phyloP scores from a whole-genome alignment of 2,888 invertebrate genomes.

The Trachelus iudaicus region DNA sequence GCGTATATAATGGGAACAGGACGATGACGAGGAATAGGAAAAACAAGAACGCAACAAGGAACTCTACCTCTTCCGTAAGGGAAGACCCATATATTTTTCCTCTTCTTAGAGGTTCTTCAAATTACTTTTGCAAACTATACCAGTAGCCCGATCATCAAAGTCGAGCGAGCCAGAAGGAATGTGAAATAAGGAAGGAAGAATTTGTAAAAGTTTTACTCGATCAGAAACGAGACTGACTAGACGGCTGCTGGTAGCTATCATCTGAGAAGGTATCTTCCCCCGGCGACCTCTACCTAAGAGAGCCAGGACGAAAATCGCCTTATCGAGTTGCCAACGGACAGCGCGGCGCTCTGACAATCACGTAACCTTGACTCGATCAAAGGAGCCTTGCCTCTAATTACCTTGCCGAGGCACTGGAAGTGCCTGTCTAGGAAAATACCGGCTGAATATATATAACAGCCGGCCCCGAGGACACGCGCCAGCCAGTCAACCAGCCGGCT shows the following conservation, averaged over 20 bases:
- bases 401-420: not conserved
- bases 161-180: not conserved
- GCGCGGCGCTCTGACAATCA: not conserved
- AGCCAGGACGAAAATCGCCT: not conserved
- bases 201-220: not conserved
- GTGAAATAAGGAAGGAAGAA: not conserved
- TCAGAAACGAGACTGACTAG: not conserved
- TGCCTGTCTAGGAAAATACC: not conserved
- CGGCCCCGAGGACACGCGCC: not conserved
- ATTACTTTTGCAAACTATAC: not conserved
- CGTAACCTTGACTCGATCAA: not conserved
- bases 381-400: not conserved
- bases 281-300: not conserved
- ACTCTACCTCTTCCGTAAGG: not conserved
- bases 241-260: not conserved
- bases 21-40: not conserved
- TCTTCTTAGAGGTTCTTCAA: not conserved
- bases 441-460: not conserved
- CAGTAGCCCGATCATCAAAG: not conserved
- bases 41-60: not conserved
- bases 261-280: not conserved
- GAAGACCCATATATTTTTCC: not conserved
- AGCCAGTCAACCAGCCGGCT: not conserved
- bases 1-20: not conserved
- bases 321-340: not conserved